phyloP scores from a whole-genome alignment of 1,140 invertebrate species.

The Bactericera cockerelli region DNA sequence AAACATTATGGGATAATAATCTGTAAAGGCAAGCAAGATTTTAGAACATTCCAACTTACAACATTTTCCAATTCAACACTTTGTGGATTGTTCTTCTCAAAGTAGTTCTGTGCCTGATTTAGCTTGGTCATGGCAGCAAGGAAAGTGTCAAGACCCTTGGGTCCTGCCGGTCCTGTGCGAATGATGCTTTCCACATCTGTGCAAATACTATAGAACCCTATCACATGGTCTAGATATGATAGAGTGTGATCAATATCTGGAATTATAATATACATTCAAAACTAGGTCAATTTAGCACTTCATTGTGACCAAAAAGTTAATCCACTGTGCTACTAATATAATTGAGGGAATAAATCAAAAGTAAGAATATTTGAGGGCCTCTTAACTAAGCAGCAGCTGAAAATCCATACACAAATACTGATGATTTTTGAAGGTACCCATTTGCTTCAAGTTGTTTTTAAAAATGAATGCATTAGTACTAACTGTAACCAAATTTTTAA shows the following conservation, averaged over 20 bases:
- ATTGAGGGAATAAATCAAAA: not conserved
- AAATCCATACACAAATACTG: too few species aligned
- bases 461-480: too few species aligned
- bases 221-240: slow-evolving; percentile 68
- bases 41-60: too few species aligned
- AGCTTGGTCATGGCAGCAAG: slow-evolving; percentile 70
- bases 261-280: slow-evolving; percentile 19
- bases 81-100: slow-evolving; percentile 82
- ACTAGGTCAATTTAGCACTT: too few species aligned
- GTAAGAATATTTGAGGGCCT: too few species aligned
- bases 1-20: too few species aligned
- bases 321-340: slow-evolving; percentile 1
- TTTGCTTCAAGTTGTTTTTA: too few species aligned
- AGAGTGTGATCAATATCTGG: slow-evolving; percentile 62
- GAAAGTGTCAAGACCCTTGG: slow-evolving; percentile 48
- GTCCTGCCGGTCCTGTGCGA: slow-evolving; percentile 50
- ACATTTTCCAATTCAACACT: slow-evolving; percentile 89
- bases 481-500: too few species aligned
- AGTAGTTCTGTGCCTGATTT: slow-evolving; percentile 75
- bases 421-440: too few species aligned
- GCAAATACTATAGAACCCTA: slow-evolving; percentile 75
- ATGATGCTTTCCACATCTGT: slow-evolving; percentile 69
- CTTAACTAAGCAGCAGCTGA: too few species aligned
- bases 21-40: too few species aligned
- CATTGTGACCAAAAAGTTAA: not conserved